Conservation (phyloP, 2,113 vertebrate species). For the Tringa solitaria region DNA sequence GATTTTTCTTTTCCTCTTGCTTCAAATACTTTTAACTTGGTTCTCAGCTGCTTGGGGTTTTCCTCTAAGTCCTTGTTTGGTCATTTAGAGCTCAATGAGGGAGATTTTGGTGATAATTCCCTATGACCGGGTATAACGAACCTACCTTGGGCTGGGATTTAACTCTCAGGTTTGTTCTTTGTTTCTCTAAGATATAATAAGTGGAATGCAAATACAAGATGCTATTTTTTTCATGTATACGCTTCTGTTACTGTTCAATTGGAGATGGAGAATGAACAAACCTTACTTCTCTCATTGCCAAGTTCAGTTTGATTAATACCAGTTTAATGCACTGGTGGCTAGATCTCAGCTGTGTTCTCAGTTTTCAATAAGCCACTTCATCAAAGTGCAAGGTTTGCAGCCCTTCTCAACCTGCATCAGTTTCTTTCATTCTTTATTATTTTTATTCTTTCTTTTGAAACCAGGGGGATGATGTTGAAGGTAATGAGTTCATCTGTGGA, state of each 20-base stretch:
- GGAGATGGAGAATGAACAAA: not conserved
- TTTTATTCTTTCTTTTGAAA: not conserved
- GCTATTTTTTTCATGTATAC: not conserved
- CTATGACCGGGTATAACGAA: not conserved
- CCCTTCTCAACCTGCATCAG: not conserved
- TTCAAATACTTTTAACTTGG: not conserved
- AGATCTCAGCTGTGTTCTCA: not conserved
- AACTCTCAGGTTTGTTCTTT: not conserved
- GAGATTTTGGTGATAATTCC: not conserved
- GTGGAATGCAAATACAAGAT: not conserved
- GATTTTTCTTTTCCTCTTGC: not conserved
- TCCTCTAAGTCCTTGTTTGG: not conserved
- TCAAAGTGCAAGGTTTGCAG: not conserved
- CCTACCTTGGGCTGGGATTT: not conserved
- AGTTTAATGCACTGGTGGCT: not conserved
- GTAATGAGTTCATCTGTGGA: not conserved
- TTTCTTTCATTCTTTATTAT: not conserved
- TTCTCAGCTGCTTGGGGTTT: not conserved
- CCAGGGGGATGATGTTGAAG: not conserved
- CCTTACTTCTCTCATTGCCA: not conserved
- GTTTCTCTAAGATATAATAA: not conserved
- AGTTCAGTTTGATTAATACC: not conserved
- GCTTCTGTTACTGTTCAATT: not conserved
- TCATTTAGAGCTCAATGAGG: not conserved
- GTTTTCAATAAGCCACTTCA: not conserved